These are phyloP conservation scores for Aldrovandia affinis DNA, from an alignment of 2,797 vertebrate species.

Conservation along the genomic window DNA sequence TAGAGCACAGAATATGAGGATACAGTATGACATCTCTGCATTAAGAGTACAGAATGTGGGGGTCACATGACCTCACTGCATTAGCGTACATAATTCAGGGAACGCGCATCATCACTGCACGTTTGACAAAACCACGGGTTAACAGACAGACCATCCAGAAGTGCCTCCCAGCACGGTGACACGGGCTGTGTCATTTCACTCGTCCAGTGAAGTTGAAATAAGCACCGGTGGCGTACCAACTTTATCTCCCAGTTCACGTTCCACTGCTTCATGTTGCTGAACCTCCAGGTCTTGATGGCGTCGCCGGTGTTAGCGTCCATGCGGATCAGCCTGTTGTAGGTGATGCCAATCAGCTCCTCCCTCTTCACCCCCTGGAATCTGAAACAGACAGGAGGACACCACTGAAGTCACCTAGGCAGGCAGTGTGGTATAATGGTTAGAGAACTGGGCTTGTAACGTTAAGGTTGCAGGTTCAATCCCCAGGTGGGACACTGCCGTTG, in stretches of 20 bases:
- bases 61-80: neutral
- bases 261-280: constrained; percentile 99
- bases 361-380: constrained; percentile 96
- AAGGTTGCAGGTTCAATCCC: too few relatives aligned
- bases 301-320: constrained; percentile 94
- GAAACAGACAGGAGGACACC: neutral
- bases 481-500: too few relatives aligned
- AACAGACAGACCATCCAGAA: neutral
- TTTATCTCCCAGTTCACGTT: constrained; percentile 99
- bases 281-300: constrained; percentile 96
- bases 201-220: neutral
- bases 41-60: neutral
- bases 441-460: too few relatives aligned
- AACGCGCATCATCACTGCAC: neutral
- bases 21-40: neutral
- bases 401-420: too few relatives aligned
- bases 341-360: constrained; percentile 95
- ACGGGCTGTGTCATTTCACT: neutral
- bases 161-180: neutral
- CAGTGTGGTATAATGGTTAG: too few relatives aligned
- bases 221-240: constrained; percentile 78
- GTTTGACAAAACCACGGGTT: neutral
- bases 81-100: neutral
- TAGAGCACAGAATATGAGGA: neutral
- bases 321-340: constrained; percentile 94